Percentiles rank a stretch among this genome's conserved stretches.
Conservation (phyloP, 2,888 invertebrate genomes). For the Nemotelus pantherinus region DNA sequence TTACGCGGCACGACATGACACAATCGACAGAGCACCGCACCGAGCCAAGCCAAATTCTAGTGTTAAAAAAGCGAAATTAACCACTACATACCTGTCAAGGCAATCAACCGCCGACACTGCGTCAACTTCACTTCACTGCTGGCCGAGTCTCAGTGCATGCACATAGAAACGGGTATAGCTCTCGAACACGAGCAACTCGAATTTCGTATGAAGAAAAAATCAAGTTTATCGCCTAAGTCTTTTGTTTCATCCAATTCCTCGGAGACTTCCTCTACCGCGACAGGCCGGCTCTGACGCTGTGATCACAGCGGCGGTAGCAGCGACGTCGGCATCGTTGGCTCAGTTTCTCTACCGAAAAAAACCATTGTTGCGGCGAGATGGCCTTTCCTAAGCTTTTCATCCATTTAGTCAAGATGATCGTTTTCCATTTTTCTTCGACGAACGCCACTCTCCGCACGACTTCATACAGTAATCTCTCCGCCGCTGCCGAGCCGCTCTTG, state of each 20-base stretch:
- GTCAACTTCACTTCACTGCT: constrained; percentile 2
- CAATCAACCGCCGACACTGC: constrained; percentile 40
- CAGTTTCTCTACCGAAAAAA: too few species aligned
- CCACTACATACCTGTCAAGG: constrained; percentile 44
- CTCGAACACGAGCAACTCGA: constrained; percentile 9
- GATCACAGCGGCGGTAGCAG: too few species aligned
- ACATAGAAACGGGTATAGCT: constrained; percentile 6
- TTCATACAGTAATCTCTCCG: not conserved
- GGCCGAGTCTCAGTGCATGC: constrained; percentile 10
- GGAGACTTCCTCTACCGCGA: constrained; percentile 34
- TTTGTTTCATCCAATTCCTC: constrained; percentile 34
- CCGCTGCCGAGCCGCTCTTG: not conserved
- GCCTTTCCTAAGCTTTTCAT: not conserved
- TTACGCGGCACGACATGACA: not conserved
- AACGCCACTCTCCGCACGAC: not conserved
- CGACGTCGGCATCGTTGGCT: too few species aligned
- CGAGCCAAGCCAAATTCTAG: not conserved
- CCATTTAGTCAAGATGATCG: not conserved
- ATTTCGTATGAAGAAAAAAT: constrained; percentile 32
- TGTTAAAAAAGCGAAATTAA: constrained; percentile 44
- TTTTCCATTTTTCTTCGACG: not conserved
- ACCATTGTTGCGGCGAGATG: not conserved
- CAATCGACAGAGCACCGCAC: not conserved
- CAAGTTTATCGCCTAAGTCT: constrained; percentile 46
- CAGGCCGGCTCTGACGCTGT: not conserved